phyloP scores from a whole-genome alignment of 2,113 vertebrate species.

The Syrmaticus mikado region DNA sequence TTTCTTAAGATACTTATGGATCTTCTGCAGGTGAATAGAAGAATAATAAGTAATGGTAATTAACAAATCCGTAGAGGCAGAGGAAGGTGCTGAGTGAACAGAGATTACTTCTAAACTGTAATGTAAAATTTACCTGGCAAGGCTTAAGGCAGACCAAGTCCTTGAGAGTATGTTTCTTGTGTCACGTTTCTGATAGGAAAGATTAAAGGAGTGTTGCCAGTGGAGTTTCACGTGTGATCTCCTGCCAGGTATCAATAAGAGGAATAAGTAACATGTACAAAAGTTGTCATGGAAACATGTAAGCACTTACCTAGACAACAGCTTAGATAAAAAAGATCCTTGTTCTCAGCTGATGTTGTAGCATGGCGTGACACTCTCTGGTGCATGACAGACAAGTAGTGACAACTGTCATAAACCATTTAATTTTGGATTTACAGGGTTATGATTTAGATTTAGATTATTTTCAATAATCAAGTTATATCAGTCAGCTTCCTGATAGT shows the following conservation, averaged over 20 bases:
- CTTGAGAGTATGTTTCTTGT: not conserved
- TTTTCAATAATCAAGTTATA: not conserved
- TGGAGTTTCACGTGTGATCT: not conserved
- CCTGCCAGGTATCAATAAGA: not conserved
- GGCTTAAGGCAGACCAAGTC: not conserved
- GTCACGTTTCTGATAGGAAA: not conserved
- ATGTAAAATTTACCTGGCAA: not conserved
- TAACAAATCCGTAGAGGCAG: not conserved
- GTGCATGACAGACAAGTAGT: not conserved
- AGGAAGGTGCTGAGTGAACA: not conserved
- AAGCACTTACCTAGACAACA: not conserved
- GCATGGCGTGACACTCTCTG: not conserved
- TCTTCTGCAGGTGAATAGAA: not conserved
- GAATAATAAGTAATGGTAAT: not conserved
- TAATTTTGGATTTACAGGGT: constrained; percentile 7
- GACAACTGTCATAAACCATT: constrained; percentile 58
- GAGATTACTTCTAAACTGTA: not conserved
- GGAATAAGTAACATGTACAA: not conserved
- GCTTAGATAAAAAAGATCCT: not conserved
- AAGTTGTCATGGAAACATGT: not conserved
- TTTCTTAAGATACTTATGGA: not conserved
- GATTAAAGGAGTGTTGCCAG: not conserved
- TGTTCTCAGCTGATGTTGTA: not conserved
- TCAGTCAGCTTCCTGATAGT: not conserved
- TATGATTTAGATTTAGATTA: too few species aligned